These are phyloP conservation scores for Teleiodes luculella DNA, from an alignment of 2,888 invertebrate species.

Conservation along the genomic window DNA sequence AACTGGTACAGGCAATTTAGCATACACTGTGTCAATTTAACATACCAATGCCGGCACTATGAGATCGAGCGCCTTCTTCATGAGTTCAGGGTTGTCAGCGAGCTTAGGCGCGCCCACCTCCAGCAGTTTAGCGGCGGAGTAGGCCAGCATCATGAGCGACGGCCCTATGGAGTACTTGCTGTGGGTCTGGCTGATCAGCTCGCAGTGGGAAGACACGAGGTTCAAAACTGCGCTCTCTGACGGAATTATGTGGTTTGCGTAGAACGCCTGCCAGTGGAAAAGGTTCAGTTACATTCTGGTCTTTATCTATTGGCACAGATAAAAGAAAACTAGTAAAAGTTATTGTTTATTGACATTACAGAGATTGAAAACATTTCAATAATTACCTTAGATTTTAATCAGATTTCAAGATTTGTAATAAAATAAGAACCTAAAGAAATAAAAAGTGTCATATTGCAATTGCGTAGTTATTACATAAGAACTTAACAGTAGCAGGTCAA, in stretches of 20 bases:
- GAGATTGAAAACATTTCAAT: no score
- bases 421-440: no score
- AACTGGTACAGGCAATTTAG: no score
- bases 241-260: constrained; percentile 87
- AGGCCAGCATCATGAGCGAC: constrained; percentile 67
- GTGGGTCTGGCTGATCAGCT: constrained; percentile 60
- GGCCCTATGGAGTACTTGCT: constrained; percentile 60
- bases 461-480: no score
- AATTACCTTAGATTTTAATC: no score
- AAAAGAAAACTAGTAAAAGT: no score
- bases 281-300: no score
- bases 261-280: constrained; percentile 79
- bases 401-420: no score
- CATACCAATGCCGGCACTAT: constrained; percentile 85
- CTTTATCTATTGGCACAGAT: no score
- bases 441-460: no score
- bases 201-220: constrained; percentile 78
- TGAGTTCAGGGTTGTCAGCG: constrained; percentile 80
- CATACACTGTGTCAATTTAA: constrained; percentile 10
- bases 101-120: constrained; percentile 61
- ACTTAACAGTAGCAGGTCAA: no score
- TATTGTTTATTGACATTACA: no score
- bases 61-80: constrained; percentile 81
- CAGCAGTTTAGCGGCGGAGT: constrained; percentile 64
- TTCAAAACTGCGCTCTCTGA: constrained; percentile 90